Base-by-base conservation (phyloP, 2,888 invertebrate species). In the Dyspetes luteomarginatus region DNA sequence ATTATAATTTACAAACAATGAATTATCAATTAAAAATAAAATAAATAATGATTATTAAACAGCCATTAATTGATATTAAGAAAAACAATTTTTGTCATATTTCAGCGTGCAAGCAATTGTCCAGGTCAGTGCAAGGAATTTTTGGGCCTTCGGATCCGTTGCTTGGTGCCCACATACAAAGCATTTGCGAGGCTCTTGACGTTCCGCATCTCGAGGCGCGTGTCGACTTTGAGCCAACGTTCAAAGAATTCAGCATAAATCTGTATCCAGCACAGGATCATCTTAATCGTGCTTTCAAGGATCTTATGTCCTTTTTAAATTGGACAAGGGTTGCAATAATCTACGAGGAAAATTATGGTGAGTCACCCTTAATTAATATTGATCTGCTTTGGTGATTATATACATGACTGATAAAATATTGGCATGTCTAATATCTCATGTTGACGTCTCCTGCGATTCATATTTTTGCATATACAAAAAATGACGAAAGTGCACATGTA, bases 301-400 rank as follows among this genome's bases (percentile, higher is more conserved):
- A 98, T 89, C 94, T 98, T 84, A 97, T 98, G 91, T 93, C 95
- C 7, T 97, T 97, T 91, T 94, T 98, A 80, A 97, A 97, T 91
- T 98, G 98, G 98, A 97, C 97, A 1, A 95, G 96, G 89, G 97
- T 98, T 88, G 98, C 97, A 0, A 96, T 99, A 72, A 95, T 99
- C 55, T 98, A 98, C 89, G 98, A 99, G 89, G 97, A 98, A 88
- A 97, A 98, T 87, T 95, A 96, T 89, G 97, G 97, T 97, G 89
- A 93, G 94, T 87, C 30, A 12, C n/a, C n/a, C n/a, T n/a, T n/a
- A n/a, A n/a, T n/a, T n/a, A n/a, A n/a, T n/a, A n/a, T n/a, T n/a
- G n/a, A n/a, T n/a, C n/a, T n/a, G n/a, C n/a, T n/a, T n/a, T n/a
- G n/a, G n/a, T n/a, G n/a, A n/a, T n/a, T n/a, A n/a, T n/a, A n/a